Percentiles rank a stretch among this genome's conserved stretches.
Evolutionary conservation across 2,888 invertebrate genomes (phyloP).

Genomic region (Nemotelus pantherinus): DNA sequence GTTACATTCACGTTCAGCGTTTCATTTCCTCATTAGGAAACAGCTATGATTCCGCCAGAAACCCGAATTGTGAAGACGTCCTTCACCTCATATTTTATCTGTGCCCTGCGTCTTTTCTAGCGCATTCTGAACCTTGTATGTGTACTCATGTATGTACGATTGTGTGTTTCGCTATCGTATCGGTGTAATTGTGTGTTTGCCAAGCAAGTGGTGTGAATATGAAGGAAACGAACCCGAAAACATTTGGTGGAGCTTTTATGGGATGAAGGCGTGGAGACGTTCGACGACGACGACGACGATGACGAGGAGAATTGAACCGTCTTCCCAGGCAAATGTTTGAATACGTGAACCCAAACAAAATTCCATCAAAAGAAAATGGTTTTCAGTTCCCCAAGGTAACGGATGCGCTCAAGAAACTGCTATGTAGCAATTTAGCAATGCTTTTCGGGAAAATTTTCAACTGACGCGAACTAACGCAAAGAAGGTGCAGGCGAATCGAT

Average conservation of each 20-base stretch:
- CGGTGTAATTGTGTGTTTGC: slow-evolving; percentile 15
- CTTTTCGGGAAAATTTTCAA: slow-evolving; percentile 3
- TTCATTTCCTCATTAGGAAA: slow-evolving; percentile 4
- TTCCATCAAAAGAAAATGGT: slow-evolving; percentile 40
- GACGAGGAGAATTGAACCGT: slow-evolving; percentile 10
- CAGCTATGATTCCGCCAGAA: slow-evolving; percentile 9
- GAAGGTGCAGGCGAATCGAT: background rate
- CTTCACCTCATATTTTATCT: slow-evolving; percentile 30
- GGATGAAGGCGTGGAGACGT: too few species aligned
- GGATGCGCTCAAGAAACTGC: slow-evolving; percentile 27
- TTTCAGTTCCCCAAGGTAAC: slow-evolving; percentile 22
- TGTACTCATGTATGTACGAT: background rate
- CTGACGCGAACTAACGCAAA: background rate
- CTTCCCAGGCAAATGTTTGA: slow-evolving; percentile 13
- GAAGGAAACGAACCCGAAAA: too few species aligned
- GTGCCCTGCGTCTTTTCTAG: background rate
- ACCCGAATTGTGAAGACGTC: slow-evolving; percentile 15
- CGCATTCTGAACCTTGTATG: background rate
- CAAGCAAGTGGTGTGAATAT: background rate
- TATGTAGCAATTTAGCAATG: slow-evolving; percentile 37
- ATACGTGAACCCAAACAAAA: slow-evolving; percentile 43
- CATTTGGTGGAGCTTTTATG: too few species aligned
- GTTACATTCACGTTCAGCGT: slow-evolving; percentile 7
- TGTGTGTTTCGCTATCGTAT: background rate
- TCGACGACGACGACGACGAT: background rate